phyloP scores from a whole-genome alignment of 1,140 invertebrate species.

The Rhagoletis pomonella region DNA sequence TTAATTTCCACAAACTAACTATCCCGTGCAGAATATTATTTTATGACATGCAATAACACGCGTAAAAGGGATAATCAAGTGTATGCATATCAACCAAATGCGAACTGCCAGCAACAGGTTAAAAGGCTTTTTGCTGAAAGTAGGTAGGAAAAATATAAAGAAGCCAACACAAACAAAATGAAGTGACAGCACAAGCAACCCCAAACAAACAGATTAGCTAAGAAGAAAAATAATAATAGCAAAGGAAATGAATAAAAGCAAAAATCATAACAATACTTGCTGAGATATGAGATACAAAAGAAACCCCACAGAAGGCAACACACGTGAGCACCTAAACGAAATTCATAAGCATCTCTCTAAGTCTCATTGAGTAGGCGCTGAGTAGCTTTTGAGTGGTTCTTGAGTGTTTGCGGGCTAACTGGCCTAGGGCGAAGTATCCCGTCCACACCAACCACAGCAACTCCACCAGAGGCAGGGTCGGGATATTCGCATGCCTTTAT shows the following conservation, averaged over 20 bases:
- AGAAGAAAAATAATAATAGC: neutral
- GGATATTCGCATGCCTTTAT: no score
- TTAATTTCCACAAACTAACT: no score
- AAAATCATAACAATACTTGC: neutral
- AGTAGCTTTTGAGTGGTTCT: constrained; percentile 34
- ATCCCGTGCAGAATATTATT: no score
- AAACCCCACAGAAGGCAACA: neutral
- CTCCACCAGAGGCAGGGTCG: neutral
- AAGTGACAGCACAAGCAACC: neutral
- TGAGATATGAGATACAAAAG: neutral
- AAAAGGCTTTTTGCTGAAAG: no score
- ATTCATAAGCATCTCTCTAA: neutral
- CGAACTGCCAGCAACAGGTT: constrained; percentile 1
- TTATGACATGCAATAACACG: no score
- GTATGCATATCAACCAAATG: neutral
- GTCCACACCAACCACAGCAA: neutral
- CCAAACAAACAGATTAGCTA: neutral
- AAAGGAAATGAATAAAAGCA: neutral
- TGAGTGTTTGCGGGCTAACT: neutral
- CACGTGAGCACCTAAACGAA: neutral
- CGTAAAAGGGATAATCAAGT: neutral
- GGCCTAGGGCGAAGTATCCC: neutral
- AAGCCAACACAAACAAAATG: neutral
- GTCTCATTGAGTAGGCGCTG: constrained; percentile 22
- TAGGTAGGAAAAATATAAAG: no score